Conservation (phyloP, 2,113 vertebrate species). For the Chaetorhynchus papuensis region DNA sequence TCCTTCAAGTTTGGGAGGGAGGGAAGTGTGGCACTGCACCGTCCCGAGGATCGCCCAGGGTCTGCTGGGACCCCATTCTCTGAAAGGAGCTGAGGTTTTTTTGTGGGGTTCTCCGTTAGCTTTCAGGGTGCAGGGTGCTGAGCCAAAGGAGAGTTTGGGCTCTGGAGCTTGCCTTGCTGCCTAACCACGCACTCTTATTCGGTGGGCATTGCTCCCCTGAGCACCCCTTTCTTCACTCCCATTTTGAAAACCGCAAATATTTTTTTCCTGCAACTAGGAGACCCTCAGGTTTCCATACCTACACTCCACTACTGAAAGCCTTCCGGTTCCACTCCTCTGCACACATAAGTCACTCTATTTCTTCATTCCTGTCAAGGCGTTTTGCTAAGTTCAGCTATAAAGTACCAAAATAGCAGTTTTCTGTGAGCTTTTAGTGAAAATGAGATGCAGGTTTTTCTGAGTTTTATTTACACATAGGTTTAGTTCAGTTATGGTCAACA, state of each 20-base stretch:
- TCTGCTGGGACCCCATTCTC: not conserved
- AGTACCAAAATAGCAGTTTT: not conserved
- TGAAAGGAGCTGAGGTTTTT: not conserved
- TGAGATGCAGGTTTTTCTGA: not conserved
- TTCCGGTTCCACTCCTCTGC: not conserved
- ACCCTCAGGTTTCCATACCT: not conserved
- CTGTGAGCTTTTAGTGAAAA: not conserved
- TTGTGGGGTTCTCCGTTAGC: fast-evolving
- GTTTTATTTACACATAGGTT: not conserved
- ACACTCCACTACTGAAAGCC: not conserved
- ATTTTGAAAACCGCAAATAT: not conserved
- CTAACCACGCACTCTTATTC: fast-evolving
- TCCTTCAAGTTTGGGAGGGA: too few species aligned
- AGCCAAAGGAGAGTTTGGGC: not conserved
- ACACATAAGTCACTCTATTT: too few species aligned
- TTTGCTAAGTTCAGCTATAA: not conserved
- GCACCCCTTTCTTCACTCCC: not conserved
- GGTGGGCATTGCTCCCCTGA: not conserved
- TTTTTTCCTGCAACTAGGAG: not conserved
- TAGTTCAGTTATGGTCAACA: not conserved
- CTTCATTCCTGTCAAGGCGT: not conserved
- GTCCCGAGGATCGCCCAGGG: too few species aligned
- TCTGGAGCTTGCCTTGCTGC: not conserved
- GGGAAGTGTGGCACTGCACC: fast-evolving
- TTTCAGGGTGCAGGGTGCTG: not conserved